These are phyloP conservation scores for Lamellibrachia satsuma DNA, from an alignment of 2,888 invertebrate genomes.

Conservation along the genomic window DNA sequence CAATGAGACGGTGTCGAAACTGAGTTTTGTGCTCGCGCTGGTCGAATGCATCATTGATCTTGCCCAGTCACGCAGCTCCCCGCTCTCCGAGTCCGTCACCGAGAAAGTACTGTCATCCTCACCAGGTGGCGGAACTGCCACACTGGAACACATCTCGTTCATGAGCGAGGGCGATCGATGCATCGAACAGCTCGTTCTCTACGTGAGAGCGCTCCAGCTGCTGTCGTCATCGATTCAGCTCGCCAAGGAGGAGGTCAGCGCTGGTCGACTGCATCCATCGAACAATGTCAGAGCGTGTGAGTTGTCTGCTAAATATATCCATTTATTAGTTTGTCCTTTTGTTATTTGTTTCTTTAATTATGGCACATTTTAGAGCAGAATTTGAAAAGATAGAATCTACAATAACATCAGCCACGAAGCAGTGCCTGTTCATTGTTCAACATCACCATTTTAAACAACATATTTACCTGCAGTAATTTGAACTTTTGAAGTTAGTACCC, in stretches of 20 bases:
- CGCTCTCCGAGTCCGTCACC: constrained; percentile 59
- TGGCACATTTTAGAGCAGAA: too few relatives aligned
- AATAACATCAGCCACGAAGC: too few relatives aligned
- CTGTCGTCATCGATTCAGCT: constrained; percentile 89
- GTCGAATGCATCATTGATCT: constrained; percentile 91
- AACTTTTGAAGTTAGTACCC: too few relatives aligned
- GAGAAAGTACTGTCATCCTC: constrained; percentile 17
- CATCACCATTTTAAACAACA: too few relatives aligned
- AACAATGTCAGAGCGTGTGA: constrained; percentile 84
- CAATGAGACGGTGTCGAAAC: constrained; percentile 94
- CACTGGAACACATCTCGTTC: constrained; percentile 32
- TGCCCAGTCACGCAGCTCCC: constrained; percentile 68
- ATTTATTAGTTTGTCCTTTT: too few relatives aligned
- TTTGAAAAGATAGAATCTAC: too few relatives aligned
- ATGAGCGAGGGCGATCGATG: constrained; percentile 42
- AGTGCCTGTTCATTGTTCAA: too few relatives aligned
- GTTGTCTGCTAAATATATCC: constrained; percentile 38
- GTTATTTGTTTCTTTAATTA: too few relatives aligned
- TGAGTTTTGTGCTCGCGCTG: constrained; percentile 94
- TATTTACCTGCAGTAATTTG: not conserved
- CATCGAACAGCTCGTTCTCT: constrained; percentile 84
- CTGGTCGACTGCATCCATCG: constrained; percentile 87
- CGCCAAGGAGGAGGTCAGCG: constrained; percentile 85
- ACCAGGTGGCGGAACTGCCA: not conserved
- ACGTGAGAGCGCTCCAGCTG: constrained; percentile 90